phyloP scores from a whole-genome alignment of 1,140 invertebrate genomes.

The Eupeodes corollae region DNA sequence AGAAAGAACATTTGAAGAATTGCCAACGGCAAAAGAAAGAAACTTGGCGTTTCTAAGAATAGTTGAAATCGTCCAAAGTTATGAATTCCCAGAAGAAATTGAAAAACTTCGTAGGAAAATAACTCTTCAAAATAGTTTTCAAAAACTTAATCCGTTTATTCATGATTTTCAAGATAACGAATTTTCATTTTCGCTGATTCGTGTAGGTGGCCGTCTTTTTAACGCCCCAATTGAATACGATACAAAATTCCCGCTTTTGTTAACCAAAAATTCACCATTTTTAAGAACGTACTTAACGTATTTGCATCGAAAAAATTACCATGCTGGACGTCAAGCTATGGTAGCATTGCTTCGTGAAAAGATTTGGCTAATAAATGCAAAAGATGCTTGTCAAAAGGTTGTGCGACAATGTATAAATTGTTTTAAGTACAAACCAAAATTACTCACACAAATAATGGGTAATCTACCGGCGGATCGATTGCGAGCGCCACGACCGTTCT shows the following conservation, averaged over 20 bases:
- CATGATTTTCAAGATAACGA: no score
- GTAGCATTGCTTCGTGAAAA: conserved; percentile 3
- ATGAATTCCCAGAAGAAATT: neutral
- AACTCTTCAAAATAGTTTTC: no score
- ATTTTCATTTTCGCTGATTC: neutral
- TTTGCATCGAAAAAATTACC: conserved; percentile 2
- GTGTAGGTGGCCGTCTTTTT: conserved; percentile 1
- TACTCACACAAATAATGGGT: conserved; percentile 6
- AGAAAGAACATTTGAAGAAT: neutral
- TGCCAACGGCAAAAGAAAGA: neutral
- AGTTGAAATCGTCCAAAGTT: conserved; percentile 1
- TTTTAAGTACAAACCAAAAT: conserved; percentile 4
- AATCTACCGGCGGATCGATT: conserved; percentile 3
- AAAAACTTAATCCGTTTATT: no score
- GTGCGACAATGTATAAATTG: conserved; percentile 5
- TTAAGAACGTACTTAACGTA: conserved; percentile 1
- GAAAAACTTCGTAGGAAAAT: no score
- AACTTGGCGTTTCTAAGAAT: neutral
- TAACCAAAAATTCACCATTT: conserved; percentile 3
- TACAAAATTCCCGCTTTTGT: conserved; percentile 3
- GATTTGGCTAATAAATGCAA: conserved; percentile 6
- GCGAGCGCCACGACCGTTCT: conserved; percentile 1
- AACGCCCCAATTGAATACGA: conserved; percentile 4
- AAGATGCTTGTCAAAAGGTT: conserved; percentile 1
- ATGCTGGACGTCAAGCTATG: conserved; percentile 3